Base-by-base conservation (phyloP, 37 sponge, comb jelly and placozoan genomes). In the Axinella damicornis region DNA sequence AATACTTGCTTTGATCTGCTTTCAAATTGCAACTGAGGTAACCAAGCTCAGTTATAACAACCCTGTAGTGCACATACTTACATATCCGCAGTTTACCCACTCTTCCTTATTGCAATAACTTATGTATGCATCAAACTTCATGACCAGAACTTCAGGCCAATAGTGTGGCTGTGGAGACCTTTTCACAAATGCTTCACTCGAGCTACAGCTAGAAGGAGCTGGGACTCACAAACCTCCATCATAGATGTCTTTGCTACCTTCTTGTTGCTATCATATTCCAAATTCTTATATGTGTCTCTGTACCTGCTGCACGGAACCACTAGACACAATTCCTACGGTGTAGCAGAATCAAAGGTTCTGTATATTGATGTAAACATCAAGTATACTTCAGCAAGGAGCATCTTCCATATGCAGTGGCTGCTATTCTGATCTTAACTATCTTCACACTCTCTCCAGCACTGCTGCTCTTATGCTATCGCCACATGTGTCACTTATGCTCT, bases 41-140 rank as follows among this genome's bases (percentile, higher is more conserved):
- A n/a, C n/a, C n/a, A n/a, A n/a, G n/a, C n/a, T n/a, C n/a, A n/a
- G n/a, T n/a, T n/a, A n/a, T n/a, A n/a, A n/a, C n/a, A n/a, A n/a
- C n/a, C n/a, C n/a, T n/a, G n/a, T n/a, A n/a, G n/a, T n/a, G n/a
- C n/a, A n/a, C n/a, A n/a, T n/a, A n/a, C n/a, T n/a, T n/a, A n/a
- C n/a, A n/a, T n/a, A n/a, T n/a, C n/a, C n/a, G n/a, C n/a, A n/a
- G n/a, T n/a, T n/a, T n/a, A n/a, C n/a, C n/a, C n/a, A n/a, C n/a
- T n/a, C n/a, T n/a, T n/a, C n/a, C n/a, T n/a, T n/a, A n/a, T n/a
- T n/a, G n/a, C n/a, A n/a, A n/a, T n/a, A n/a, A n/a, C n/a, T n/a
- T n/a, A n/a, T n/a, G n/a, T n/a, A n/a, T n/a, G n/a, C 6, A 57
- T 80, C 21, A 35, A 80, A 69, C 65, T 79, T 14, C 40, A 65